Evolutionary conservation across 2,113 vertebrate genomes (phyloP), one percentile per base, ranked within the genome.

Genomic region (Cyphomyrus discorhynchus): DNA sequence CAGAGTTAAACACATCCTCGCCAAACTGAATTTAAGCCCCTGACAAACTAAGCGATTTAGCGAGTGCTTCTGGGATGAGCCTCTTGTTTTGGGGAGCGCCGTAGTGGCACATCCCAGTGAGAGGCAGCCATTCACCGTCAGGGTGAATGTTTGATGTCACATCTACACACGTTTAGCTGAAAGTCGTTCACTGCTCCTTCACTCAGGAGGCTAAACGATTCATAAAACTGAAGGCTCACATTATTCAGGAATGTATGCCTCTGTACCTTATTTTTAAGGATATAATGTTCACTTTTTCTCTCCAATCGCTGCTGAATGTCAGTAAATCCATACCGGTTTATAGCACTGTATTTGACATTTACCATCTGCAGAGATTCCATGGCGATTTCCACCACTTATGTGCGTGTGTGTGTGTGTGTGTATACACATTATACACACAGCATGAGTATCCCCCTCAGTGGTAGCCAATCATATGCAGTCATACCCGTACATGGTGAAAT

Each of bases 1-100:
- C 31, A 13, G 42, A 74, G 90, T 70, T n/a, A 80, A 82, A 85
- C 58, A 56, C 89, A 31, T 45, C 89, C 35, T 17, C 77, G 66
- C 77, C 85, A 87, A 87, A 56, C 62, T 8, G 66, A 66, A 47
- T 90, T 88, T 87, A 91, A 89, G 90, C 89, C 90, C 92, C 45
- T 86, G 90, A 27, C 9, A 62, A 91, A 92, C 0, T 88, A 89
- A 93, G 89, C 90, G 80, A 89, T 89, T 90, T 90, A 86, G 83
- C 66, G 85, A 66, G 27, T 46, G 47, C 74, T 87, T 80, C 62
- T 24, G 58, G n/a, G 62, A 86, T 39, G 13, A 53, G 58, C 58
- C 70, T 62, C 45, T 89, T 50, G 52, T 87, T 77, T 45, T 8
- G 89, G 85, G 89, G 85, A 53, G 58, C 49, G 9, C 9, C 27